phyloP scores from a whole-genome alignment of 2,888 invertebrate genomes.

The Portevinia maculata region DNA sequence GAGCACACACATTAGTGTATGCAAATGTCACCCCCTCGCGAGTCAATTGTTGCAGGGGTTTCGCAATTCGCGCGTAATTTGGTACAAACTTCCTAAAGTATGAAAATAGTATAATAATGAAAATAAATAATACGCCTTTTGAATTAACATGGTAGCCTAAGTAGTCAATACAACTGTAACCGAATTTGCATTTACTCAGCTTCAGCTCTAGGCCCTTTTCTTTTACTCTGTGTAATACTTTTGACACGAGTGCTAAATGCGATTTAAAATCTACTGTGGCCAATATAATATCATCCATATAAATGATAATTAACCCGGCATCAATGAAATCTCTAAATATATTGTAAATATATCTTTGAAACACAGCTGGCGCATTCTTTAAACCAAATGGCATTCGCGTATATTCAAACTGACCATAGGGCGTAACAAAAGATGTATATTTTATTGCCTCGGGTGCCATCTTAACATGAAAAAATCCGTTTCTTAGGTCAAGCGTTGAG shows the following conservation, averaged over 20 bases:
- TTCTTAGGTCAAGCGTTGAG: conserved; percentile 62
- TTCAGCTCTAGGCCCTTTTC: no score
- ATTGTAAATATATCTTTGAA: no score
- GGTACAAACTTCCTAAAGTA: conserved; percentile 51
- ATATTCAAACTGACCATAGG: conserved; percentile 69
- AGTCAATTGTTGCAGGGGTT: conserved; percentile 36
- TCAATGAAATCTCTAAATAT: no score
- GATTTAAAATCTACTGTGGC: no score
- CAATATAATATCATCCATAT: no score
- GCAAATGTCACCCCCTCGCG: conserved; percentile 32
- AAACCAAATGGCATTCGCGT: conserved; percentile 62
- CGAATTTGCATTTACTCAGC: no score
- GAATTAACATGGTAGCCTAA: conserved; percentile 36
- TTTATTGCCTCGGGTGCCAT: no score
- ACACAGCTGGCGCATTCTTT: conserved; percentile 28
- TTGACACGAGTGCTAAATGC: conserved; percentile 36
- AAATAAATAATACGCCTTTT: background rate
- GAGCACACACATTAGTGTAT: conserved; percentile 17
- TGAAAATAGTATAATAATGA: background rate
- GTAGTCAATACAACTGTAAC: conserved; percentile 58
- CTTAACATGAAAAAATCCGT: conserved; percentile 71
- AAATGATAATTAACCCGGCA: no score
- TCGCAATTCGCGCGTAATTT: conserved; percentile 55
- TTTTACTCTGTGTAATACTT: no score
- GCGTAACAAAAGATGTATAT: conserved; percentile 73